These are phyloP conservation scores for Bedellia somnulentella DNA, from an alignment of 2,888 invertebrate species.

Conservation along the genomic window DNA sequence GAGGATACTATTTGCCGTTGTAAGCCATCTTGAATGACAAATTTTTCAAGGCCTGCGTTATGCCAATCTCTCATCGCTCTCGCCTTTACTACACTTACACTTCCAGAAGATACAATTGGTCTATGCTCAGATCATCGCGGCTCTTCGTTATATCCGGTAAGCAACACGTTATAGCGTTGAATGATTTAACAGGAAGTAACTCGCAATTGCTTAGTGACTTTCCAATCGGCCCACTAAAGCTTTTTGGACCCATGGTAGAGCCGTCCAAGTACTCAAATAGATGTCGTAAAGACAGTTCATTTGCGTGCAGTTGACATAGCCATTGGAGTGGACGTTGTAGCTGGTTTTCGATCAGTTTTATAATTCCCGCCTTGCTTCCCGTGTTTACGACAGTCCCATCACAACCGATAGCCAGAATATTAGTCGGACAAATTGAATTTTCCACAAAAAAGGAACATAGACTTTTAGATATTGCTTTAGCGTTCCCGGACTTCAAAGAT, in stretches of 20 bases:
- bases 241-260: conserved; percentile 1
- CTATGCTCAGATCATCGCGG: conserved; percentile 9
- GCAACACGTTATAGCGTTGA: conserved; percentile 1
- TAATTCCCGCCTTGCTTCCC: neutral
- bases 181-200: conserved; percentile 4
- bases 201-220: neutral
- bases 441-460: neutral
- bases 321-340: neutral
- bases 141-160: conserved; percentile 1
- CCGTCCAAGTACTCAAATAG: conserved; percentile 1
- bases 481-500: neutral
- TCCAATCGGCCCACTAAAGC: conserved; percentile 1
- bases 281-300: neutral
- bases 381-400: neutral
- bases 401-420: neutral
- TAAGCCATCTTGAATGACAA: too few species aligned
- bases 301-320: neutral
- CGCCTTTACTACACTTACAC: conserved; percentile 8
- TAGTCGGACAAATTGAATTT: neutral
- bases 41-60: conserved; percentile 10
- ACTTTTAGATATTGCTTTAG: neutral
- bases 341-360: neutral
- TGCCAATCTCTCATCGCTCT: conserved; percentile 8
- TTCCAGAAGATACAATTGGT: conserved; percentile 13
- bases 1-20: conserved; percentile 12